Percentiles rank a stretch among this genome's conserved stretches.
Conservation (phyloP, 2,797 vertebrate genomes). For the Cichlasoma orientale region DNA sequence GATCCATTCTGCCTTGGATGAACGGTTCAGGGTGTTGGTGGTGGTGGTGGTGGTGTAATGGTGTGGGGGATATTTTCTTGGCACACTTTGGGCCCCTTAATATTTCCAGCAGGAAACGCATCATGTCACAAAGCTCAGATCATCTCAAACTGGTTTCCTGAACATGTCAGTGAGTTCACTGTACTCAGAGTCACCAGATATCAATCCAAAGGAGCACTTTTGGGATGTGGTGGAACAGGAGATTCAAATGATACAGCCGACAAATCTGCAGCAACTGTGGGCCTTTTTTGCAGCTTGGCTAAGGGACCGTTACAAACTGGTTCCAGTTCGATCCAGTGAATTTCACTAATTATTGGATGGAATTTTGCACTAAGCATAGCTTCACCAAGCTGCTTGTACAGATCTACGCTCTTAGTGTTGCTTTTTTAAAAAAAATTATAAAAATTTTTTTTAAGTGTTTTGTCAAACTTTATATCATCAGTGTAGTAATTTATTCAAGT, state of each 20-base stretch:
- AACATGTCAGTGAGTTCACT: background rate
- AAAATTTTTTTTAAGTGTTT: too few relatives aligned
- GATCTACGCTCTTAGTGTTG: background rate
- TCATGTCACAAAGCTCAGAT: too few relatives aligned
- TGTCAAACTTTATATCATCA: background rate
- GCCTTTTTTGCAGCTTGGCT: background rate
- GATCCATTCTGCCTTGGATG: background rate
- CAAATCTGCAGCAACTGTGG: background rate
- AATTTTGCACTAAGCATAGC: background rate
- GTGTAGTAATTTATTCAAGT: background rate
- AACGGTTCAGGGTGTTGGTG: background rate
- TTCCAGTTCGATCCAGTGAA: too few relatives aligned
- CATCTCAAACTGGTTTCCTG: background rate
- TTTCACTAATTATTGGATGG: background rate
- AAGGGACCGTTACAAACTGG: too few relatives aligned
- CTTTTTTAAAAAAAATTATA: background rate
- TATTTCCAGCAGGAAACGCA: background rate
- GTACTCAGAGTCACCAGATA: background rate
- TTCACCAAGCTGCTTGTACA: background rate
- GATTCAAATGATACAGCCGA: background rate
- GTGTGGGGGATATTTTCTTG: background rate
- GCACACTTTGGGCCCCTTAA: background rate
- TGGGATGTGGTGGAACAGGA: background rate
- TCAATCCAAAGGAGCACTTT: background rate
- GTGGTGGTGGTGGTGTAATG: background rate